Conservation (phyloP, 2,113 vertebrate species). For the Onychostruthus taczanowskii region DNA sequence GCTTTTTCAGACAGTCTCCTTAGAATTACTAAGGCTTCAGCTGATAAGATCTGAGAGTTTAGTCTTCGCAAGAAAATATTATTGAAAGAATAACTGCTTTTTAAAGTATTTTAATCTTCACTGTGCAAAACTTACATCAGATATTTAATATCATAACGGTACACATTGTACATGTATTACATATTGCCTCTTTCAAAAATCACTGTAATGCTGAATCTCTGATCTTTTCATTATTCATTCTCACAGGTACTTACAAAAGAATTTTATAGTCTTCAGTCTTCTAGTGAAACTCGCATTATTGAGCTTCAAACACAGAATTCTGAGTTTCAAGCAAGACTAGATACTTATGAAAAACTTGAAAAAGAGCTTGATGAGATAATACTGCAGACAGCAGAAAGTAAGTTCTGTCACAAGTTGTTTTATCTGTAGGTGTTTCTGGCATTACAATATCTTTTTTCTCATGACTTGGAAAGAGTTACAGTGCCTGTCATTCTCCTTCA, state of each 20-base stretch:
- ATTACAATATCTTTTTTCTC: slow-evolving; percentile 3
- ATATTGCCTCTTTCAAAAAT: not conserved
- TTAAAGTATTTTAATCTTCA: not conserved
- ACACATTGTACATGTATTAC: not conserved
- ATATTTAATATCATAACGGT: not conserved
- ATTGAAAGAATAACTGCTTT: not conserved
- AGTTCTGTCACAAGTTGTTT: slow-evolving; percentile 34
- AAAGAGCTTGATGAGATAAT: slow-evolving; percentile 94
- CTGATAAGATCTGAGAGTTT: not conserved
- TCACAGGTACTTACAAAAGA: slow-evolving; percentile 92
- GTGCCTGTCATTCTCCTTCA: not conserved
- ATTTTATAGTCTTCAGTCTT: slow-evolving; percentile 93
- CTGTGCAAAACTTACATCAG: not conserved
- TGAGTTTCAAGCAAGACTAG: slow-evolving; percentile 84
- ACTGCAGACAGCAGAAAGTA: slow-evolving; percentile 95
- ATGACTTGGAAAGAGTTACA: not conserved
- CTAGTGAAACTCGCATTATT: slow-evolving; percentile 85
- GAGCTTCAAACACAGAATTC: slow-evolving; percentile 90
- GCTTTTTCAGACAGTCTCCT: not conserved
- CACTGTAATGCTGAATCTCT: not conserved
- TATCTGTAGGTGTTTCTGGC: not conserved
- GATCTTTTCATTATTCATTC: slow-evolving; percentile 4
- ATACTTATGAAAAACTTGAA: slow-evolving; percentile 92
- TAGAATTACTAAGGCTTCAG: not conserved
- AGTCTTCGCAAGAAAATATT: not conserved